A percentile compares a stretch with the other conserved stretches of the same genome.
These are phyloP conservation scores for Lepidocyrtoides sp. DNA, from an alignment of 2,888 invertebrate genomes.

Conservation along the genomic window DNA sequence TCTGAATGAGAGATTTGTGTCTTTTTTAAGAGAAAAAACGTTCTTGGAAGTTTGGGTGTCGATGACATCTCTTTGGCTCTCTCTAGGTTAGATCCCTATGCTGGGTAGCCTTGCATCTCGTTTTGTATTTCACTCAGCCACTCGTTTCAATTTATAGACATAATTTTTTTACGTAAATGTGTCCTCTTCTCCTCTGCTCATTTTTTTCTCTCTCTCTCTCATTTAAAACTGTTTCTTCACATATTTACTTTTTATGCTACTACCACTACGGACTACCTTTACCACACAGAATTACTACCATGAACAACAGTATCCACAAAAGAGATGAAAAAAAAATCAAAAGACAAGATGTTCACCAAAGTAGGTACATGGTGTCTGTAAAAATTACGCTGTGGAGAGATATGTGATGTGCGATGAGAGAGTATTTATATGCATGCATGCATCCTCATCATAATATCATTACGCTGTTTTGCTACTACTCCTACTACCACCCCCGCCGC, in stretches of 20 bases:
- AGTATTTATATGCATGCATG: conserved; percentile 45
- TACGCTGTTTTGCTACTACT: conserved; percentile 3
- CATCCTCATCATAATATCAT: background rate
- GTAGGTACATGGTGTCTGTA: conserved; percentile 48
- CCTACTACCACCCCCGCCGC: conserved; percentile 22
- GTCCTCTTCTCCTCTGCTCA: background rate
- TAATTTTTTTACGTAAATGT: conserved; percentile 10
- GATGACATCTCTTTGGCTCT: conserved; percentile 69
- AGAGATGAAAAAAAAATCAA: conserved; percentile 39
- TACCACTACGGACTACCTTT: background rate
- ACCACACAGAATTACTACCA: background rate
- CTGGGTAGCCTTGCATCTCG: background rate
- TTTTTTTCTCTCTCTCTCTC: background rate
- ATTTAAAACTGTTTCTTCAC: background rate
- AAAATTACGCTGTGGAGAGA: conserved; percentile 61
- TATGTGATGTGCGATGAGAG: conserved; percentile 49
- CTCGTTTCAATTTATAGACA: conserved; percentile 53
- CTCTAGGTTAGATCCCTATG: conserved; percentile 1
- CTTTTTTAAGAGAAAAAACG: conserved; percentile 62
- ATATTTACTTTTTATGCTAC: background rate
- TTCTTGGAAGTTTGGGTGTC: conserved; percentile 69
- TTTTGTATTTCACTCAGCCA: conserved; percentile 71
- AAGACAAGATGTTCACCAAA: conserved; percentile 69
- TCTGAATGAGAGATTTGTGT: conserved; percentile 72
- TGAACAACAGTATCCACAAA: background rate